phyloP scores from a whole-genome alignment of 2,797 vertebrate species.

The Adrianichthys oophorus region DNA sequence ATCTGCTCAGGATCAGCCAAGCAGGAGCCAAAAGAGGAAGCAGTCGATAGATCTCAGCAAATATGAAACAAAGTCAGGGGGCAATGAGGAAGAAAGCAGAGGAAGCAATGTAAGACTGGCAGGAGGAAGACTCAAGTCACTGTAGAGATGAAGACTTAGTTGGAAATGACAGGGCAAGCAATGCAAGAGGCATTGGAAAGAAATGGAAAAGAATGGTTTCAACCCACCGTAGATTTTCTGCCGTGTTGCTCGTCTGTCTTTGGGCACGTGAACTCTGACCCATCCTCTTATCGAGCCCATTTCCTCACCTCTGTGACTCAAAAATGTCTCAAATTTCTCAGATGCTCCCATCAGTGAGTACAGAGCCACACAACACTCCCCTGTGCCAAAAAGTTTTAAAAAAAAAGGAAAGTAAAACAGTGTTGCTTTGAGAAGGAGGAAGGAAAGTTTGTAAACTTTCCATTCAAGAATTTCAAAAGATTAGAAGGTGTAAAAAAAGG shows the following conservation, averaged over 20 bases:
- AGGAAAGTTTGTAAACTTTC: not conserved
- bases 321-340: slow-evolving; percentile 82
- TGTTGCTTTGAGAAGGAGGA: not conserved
- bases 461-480: not conserved
- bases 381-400: slow-evolving; percentile 52
- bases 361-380: slow-evolving; percentile 84
- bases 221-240: slow-evolving; percentile 78
- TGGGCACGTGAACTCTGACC: slow-evolving; percentile 74
- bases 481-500: slow-evolving; percentile 1
- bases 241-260: slow-evolving; percentile 62
- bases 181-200: slow-evolving; percentile 49
- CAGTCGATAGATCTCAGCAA: slow-evolving; percentile 61
- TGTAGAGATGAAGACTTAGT: slow-evolving; percentile 43
- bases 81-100: slow-evolving; percentile 73
- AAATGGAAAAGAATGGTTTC: slow-evolving; percentile 1
- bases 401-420: not conserved
- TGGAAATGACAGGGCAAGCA: slow-evolving; percentile 66
- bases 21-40: slow-evolving; percentile 77
- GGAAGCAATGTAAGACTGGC: slow-evolving; percentile 66
- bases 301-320: slow-evolving; percentile 84
- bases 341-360: slow-evolving; percentile 62
- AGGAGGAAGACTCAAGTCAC: slow-evolving; percentile 48
- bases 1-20: slow-evolving; percentile 72
- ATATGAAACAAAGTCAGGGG: slow-evolving; percentile 62
- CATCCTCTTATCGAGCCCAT: slow-evolving; percentile 83